Evolutionary conservation across 1,140 invertebrate genomes (phyloP).

Genomic region (Pomacea maculata): DNA sequence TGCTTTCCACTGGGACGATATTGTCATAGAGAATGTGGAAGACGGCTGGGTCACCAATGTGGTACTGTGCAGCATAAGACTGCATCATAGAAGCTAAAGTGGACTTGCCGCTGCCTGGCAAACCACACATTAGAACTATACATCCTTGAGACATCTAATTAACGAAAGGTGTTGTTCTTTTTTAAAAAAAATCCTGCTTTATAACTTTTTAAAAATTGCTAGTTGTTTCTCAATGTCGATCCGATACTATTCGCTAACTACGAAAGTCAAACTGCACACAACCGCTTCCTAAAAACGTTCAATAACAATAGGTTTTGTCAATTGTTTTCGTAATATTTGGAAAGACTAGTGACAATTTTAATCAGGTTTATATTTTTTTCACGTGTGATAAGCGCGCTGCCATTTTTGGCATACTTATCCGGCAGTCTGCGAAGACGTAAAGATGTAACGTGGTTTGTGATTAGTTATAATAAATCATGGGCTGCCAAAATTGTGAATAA

Average conservation of each 20-base stretch:
- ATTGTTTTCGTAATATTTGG: too few relatives aligned
- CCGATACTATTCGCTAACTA: too few relatives aligned
- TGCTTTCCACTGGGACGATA: conserved; percentile 48
- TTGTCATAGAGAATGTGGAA: conserved; percentile 51
- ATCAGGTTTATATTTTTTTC: neutral
- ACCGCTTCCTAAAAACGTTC: too few relatives aligned
- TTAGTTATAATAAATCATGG: neutral
- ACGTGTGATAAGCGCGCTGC: conserved; percentile 1
- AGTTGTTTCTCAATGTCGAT: too few relatives aligned
- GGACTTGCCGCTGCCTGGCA: conserved; percentile 60
- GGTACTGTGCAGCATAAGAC: neutral
- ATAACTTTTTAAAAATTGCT: too few relatives aligned
- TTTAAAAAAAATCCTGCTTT: too few relatives aligned
- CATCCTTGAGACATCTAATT: conserved; percentile 1
- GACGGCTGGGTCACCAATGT: conserved; percentile 6
- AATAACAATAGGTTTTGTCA: too few relatives aligned
- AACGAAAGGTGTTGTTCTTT: too few relatives aligned
- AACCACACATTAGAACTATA: conserved; percentile 52
- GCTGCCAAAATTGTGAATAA: too few relatives aligned
- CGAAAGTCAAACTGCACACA: too few relatives aligned
- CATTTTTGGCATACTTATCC: neutral
- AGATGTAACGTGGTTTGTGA: neutral
- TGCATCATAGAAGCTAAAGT: conserved; percentile 40
- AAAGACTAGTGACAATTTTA: too few relatives aligned
- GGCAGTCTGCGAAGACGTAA: neutral